phyloP scores from a whole-genome alignment of 2,797 vertebrate genomes.

The Chrosomus eos region DNA sequence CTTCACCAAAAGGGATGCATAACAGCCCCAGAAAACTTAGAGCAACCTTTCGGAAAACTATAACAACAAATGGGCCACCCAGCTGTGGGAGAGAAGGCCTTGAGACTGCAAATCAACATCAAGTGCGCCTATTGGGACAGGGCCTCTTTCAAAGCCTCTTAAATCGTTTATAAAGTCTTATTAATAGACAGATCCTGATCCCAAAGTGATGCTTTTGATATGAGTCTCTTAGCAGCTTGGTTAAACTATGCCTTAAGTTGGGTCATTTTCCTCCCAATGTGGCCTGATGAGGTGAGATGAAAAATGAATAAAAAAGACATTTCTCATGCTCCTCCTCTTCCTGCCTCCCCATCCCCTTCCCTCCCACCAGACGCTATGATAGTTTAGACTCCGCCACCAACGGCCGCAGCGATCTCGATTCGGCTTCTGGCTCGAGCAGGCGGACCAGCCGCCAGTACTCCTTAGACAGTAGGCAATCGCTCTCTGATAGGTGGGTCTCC shows the following conservation, averaged over 20 bases:
- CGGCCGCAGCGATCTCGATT: conserved; percentile 92
- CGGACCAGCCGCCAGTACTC: conserved; percentile 91
- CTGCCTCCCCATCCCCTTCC: conserved; percentile 77
- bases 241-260: conserved; percentile 49
- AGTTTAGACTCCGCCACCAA: conserved; percentile 93
- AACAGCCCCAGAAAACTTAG: neutral
- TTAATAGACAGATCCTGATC: conserved; percentile 25
- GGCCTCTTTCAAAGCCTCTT: neutral
- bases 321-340: conserved; percentile 82
- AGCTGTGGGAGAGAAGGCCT: neutral
- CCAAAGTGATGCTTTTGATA: conserved; percentile 17
- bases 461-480: conserved; percentile 93
- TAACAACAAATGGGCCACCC: neutral
- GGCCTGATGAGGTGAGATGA: conserved; percentile 56
- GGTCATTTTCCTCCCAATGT: conserved; percentile 31
- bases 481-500: conserved; percentile 90
- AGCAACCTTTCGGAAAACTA: neutral
- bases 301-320: conserved; percentile 68
- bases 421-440: conserved; percentile 91
- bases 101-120: neutral
- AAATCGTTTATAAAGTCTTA: neutral
- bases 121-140: conserved; percentile 8
- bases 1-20: neutral
- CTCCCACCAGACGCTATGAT: conserved; percentile 90
- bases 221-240: conserved; percentile 61